A percentile compares a stretch with the other conserved stretches of the same genome.
phyloP scores from a whole-genome alignment of 1,140 invertebrate genomes.

The Hyphantria cunea region DNA sequence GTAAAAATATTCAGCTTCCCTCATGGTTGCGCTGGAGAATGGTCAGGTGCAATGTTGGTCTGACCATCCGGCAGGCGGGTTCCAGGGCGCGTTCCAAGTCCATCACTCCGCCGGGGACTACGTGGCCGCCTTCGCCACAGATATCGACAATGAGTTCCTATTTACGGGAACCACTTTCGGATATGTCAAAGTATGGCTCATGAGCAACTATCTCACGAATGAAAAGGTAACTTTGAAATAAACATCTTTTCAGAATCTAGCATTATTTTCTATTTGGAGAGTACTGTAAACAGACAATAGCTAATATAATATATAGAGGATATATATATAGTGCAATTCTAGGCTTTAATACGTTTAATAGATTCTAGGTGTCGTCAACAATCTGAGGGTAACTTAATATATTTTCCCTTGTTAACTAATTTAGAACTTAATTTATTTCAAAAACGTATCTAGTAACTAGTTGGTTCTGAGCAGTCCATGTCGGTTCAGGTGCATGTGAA shows the following conservation, averaged over 20 bases:
- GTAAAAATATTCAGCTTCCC: constrained; percentile 70
- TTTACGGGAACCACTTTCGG: constrained; percentile 86
- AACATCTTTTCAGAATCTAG: background rate
- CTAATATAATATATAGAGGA: too few relatives aligned
- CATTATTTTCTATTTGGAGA: background rate
- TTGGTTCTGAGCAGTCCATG: too few relatives aligned
- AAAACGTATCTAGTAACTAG: too few relatives aligned
- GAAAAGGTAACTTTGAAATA: constrained; percentile 44
- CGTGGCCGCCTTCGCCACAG: constrained; percentile 84
- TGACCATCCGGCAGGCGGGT: constrained; percentile 86
- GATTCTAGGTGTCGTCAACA: too few relatives aligned
- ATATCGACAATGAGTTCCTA: constrained; percentile 85
- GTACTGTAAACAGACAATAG: too few relatives aligned
- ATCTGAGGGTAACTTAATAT: too few relatives aligned
- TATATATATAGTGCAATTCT: too few relatives aligned
- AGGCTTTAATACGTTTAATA: too few relatives aligned
- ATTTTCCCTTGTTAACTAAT: too few relatives aligned
- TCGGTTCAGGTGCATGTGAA: constrained; percentile 70
- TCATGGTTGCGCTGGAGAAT: constrained; percentile 86
- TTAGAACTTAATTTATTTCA: too few relatives aligned
- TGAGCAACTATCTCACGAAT: constrained; percentile 82
- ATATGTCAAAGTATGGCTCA: constrained; percentile 88
- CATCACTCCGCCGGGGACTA: constrained; percentile 86
- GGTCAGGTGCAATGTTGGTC: constrained; percentile 88
- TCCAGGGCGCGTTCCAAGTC: constrained; percentile 84